phyloP scores from a whole-genome alignment of 2,888 invertebrate genomes.

The Ormyrus nitidulus region DNA sequence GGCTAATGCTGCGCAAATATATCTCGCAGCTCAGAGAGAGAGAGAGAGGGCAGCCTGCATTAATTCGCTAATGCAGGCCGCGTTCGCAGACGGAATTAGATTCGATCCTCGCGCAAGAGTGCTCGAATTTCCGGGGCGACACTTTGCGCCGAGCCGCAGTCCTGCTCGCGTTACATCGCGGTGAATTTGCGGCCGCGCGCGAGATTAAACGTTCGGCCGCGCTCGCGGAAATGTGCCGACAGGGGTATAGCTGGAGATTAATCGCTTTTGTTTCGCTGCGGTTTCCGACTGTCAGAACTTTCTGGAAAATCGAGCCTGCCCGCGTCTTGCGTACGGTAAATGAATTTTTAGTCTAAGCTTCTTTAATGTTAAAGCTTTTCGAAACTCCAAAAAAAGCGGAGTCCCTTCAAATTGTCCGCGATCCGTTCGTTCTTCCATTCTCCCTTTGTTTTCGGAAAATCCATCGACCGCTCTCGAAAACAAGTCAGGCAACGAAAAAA shows the following conservation, averaged over 20 bases:
- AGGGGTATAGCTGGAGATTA: no score
- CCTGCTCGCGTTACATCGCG: conserved; percentile 26
- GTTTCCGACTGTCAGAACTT: no score
- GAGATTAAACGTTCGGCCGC: conserved; percentile 19
- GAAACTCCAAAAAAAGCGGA: no score
- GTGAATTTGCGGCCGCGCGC: conserved; percentile 41
- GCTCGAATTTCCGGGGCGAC: neutral
- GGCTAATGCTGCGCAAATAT: conserved; percentile 72
- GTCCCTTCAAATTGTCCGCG: no score
- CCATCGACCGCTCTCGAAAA: neutral
- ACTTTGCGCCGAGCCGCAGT: neutral
- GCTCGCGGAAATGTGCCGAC: neutral
- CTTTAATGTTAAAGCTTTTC: no score
- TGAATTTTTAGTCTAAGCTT: no score
- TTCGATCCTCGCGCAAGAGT: conserved; percentile 58
- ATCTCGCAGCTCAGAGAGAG: conserved; percentile 58
- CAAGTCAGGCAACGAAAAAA: conserved; percentile 10
- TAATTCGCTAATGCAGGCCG: conserved; percentile 71
- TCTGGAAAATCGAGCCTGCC: no score
- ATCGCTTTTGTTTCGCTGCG: no score
- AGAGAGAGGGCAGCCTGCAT: conserved; percentile 67
- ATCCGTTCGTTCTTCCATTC: no score
- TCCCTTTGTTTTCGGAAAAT: conserved; percentile 7
- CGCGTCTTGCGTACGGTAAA: no score
- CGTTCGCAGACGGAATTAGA: conserved; percentile 65